phyloP scores from a whole-genome alignment of 2,888 invertebrate species.

The Sesia bembeciformis region DNA sequence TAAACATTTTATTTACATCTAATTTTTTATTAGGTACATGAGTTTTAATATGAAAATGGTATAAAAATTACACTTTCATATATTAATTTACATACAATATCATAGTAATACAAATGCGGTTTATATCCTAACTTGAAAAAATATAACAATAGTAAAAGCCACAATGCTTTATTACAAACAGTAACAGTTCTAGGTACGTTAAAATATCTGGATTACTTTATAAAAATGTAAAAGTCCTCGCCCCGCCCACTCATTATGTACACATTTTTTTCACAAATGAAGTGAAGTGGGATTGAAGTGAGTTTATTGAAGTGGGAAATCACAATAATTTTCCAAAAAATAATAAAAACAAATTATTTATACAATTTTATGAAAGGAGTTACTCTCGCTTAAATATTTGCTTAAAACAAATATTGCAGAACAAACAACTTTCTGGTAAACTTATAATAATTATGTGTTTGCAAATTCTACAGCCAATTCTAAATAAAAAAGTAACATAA shows the following conservation, averaged over 20 bases:
- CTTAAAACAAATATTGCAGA: slow-evolving; percentile 59
- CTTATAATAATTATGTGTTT: not conserved
- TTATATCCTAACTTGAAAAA: slow-evolving; percentile 62
- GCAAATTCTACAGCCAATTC: not conserved
- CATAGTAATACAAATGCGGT: slow-evolving; percentile 67
- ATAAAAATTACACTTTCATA: slow-evolving; percentile 73
- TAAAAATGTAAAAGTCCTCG: slow-evolving; percentile 52
- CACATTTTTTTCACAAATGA: slow-evolving; percentile 25
- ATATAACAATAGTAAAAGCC: slow-evolving; percentile 72
- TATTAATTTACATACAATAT: slow-evolving; percentile 52
- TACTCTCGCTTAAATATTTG: slow-evolving; percentile 65
- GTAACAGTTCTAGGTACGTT: slow-evolving; percentile 33
- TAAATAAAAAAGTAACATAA: not conserved
- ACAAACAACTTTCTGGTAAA: slow-evolving; percentile 39
- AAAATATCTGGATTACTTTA: slow-evolving; percentile 22
- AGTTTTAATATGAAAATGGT: slow-evolving; percentile 72
- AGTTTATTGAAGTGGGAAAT: slow-evolving; percentile 27
- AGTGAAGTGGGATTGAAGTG: slow-evolving; percentile 4
- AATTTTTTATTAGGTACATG: slow-evolving; percentile 68
- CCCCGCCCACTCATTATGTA: slow-evolving; percentile 54
- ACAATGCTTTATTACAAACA: slow-evolving; percentile 51
- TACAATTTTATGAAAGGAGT: slow-evolving; percentile 25
- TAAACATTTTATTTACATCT: slow-evolving; percentile 66
- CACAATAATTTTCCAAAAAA: slow-evolving; percentile 31
- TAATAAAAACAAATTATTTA: slow-evolving; percentile 3